Conservation (phyloP, 1,140 invertebrate species). For the Drosophila equinoxialis region DNA sequence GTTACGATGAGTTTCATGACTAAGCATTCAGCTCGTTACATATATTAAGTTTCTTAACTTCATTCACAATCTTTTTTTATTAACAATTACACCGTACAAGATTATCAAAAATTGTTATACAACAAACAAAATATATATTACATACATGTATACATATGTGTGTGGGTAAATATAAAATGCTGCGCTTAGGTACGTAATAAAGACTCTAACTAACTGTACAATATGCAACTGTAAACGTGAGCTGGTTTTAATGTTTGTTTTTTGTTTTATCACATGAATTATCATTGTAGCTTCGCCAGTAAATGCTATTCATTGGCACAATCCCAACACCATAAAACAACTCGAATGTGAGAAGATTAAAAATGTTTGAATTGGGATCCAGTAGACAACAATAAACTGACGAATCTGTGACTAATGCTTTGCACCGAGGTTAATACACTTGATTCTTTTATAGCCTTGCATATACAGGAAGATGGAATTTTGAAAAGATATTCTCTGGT, state of each 20-base stretch:
- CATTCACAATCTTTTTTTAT: slow-evolving; percentile 35
- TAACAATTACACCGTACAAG: slow-evolving; percentile 28
- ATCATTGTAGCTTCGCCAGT: slow-evolving; percentile 29
- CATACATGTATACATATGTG: slow-evolving; percentile 1
- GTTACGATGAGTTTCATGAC: too few species aligned
- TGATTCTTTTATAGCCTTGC: slow-evolving; percentile 22
- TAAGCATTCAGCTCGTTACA: neutral
- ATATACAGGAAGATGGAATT: neutral
- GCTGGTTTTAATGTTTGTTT: slow-evolving; percentile 28
- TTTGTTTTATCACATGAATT: slow-evolving; percentile 60
- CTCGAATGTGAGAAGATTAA: neutral
- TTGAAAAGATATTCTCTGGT: too few species aligned
- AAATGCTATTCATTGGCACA: slow-evolving; percentile 3
- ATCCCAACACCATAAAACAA: neutral
- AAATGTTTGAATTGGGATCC: neutral
- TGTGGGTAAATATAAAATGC: slow-evolving; percentile 26
- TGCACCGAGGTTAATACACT: slow-evolving; percentile 68
- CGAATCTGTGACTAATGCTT: slow-evolving; percentile 42
- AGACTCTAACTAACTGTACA: slow-evolving; percentile 56
- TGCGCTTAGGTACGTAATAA: slow-evolving; percentile 47
- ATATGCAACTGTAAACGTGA: slow-evolving; percentile 30
- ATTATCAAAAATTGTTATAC: slow-evolving; percentile 19
- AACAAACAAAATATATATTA: slow-evolving; percentile 28
- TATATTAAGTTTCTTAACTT: neutral
- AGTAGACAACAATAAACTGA: slow-evolving; percentile 17